Conservation (phyloP, 1,140 invertebrate genomes). For the Drosophila pruinosa region DNA sequence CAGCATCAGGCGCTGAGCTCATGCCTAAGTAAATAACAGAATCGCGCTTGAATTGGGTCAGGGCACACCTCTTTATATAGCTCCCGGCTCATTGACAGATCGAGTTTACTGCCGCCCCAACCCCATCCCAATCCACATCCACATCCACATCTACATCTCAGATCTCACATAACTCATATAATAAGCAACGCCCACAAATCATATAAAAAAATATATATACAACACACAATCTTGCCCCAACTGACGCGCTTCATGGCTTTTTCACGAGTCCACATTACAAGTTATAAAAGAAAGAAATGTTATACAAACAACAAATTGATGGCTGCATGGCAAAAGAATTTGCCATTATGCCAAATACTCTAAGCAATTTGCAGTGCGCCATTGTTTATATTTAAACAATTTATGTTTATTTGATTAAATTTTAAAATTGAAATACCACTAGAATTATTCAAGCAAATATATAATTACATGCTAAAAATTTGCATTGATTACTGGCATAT, state of each 20-base stretch:
- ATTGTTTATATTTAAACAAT: no score
- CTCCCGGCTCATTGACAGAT: constrained; percentile 54
- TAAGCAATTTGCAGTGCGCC: background rate
- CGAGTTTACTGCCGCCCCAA: constrained; percentile 20
- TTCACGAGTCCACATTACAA: constrained; percentile 51
- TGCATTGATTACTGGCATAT: background rate
- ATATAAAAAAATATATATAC: constrained; percentile 2
- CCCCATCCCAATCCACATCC: constrained; percentile 19
- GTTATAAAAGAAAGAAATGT: constrained; percentile 47
- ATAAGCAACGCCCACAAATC: constrained; percentile 63
- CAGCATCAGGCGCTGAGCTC: constrained; percentile 51
- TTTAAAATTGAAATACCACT: no score
- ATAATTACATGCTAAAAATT: no score
- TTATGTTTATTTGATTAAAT: no score
- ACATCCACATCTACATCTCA: constrained; percentile 25
- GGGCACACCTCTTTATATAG: constrained; percentile 70
- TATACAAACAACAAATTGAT: constrained; percentile 48
- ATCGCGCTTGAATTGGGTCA: constrained; percentile 52
- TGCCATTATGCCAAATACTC: constrained; percentile 17
- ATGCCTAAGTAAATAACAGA: constrained; percentile 64
- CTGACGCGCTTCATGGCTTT: constrained; percentile 49
- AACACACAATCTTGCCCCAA: constrained; percentile 19
- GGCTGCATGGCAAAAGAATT: constrained; percentile 10
- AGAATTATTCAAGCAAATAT: no score
- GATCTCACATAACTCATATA: constrained; percentile 64